Evolutionary conservation across 2,888 invertebrate species (phyloP).

Genomic region (Fragum sueziense): DNA sequence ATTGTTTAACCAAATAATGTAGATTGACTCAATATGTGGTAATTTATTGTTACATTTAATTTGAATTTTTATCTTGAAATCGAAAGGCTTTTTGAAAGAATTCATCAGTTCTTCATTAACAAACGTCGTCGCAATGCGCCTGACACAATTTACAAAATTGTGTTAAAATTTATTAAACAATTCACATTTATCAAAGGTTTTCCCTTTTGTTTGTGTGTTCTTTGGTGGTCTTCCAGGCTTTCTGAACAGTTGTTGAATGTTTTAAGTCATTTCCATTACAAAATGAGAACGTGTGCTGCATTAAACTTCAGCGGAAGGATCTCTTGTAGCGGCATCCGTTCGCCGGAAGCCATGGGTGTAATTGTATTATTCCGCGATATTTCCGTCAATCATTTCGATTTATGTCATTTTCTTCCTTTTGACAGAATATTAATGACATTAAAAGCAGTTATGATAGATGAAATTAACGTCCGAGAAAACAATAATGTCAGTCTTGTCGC

Average conservation of each 20-base stretch:
- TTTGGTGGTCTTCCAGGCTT: too few species aligned
- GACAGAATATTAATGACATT: constrained; percentile 62
- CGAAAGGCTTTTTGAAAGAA: too few species aligned
- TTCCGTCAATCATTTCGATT: constrained; percentile 36
- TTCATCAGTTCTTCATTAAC: too few species aligned
- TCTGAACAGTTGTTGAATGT: constrained; percentile 9
- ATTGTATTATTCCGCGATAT: constrained; percentile 49
- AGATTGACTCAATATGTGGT: too few species aligned
- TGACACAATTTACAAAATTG: too few species aligned
- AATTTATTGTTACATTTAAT: too few species aligned
- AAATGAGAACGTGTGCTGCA: constrained; percentile 21
- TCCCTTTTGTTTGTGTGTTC: too few species aligned
- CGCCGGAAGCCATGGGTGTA: constrained; percentile 38
- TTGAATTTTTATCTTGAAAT: too few species aligned
- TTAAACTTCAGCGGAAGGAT: constrained; percentile 27
- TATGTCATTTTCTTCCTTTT: constrained; percentile 45
- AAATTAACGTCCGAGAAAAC: constrained; percentile 63
- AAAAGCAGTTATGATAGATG: constrained; percentile 63
- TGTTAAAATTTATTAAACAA: too few species aligned
- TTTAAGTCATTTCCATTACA: constrained; percentile 22
- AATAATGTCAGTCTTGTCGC: constrained; percentile 60
- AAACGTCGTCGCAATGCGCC: too few species aligned
- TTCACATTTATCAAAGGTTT: not conserved
- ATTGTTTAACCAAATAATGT: too few species aligned
- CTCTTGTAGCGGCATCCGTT: constrained; percentile 28